A percentile compares a stretch with the other conserved stretches of the same genome.
Conservation (phyloP, 1,140 invertebrate species). For the Cyclina sinensis region DNA sequence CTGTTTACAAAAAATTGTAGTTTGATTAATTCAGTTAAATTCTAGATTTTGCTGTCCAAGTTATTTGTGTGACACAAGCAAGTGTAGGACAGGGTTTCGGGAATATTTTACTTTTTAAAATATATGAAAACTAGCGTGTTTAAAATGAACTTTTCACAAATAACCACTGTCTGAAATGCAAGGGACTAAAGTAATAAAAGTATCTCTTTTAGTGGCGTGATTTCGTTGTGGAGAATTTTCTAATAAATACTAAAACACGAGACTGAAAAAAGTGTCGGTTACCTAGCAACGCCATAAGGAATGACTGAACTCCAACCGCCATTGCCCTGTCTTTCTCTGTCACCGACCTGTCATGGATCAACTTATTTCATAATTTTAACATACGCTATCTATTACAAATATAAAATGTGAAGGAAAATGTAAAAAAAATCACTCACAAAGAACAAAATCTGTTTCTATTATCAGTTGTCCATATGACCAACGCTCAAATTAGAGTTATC, state of each 20-base stretch:
- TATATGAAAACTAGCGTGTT: too few species aligned
- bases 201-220: too few species aligned
- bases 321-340: conserved; percentile 44
- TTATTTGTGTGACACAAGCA: background rate
- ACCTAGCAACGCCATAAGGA: conserved; percentile 48
- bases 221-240: too few species aligned
- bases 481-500: too few species aligned
- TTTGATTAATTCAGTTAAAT: too few species aligned
- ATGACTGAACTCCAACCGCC: conserved; percentile 54
- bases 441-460: too few species aligned
- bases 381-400: too few species aligned
- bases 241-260: too few species aligned
- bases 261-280: background rate
- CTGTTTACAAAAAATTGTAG: background rate
- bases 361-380: too few species aligned
- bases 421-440: too few species aligned
- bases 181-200: background rate
- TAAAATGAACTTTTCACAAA: background rate
- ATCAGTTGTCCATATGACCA: too few species aligned
- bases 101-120: background rate
- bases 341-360: conserved; percentile 48
- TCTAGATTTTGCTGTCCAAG: background rate
- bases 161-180: background rate
- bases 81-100: background rate
- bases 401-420: too few species aligned